Evolutionary conservation across 2,888 invertebrate species (phyloP).

Genomic region (Noctua janthe): DNA sequence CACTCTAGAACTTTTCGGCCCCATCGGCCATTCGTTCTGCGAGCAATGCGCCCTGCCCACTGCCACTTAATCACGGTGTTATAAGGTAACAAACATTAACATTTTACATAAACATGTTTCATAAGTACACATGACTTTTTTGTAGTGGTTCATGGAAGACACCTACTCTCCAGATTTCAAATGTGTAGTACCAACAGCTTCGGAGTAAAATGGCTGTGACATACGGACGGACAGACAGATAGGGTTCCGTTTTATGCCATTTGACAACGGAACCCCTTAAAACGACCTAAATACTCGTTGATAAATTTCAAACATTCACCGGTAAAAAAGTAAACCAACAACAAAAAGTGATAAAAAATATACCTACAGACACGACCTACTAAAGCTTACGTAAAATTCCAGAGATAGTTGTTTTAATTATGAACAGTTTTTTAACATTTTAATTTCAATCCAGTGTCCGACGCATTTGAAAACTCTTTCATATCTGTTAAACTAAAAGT

Average conservation of each 20-base stretch:
- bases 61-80: too few relatives aligned
- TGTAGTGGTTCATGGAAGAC: too few relatives aligned
- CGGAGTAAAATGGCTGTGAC: too few relatives aligned
- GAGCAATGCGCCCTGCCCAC: too few relatives aligned
- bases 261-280: not conserved
- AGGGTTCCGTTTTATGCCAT: not conserved
- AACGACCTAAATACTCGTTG: not conserved
- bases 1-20: too few relatives aligned
- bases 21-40: too few relatives aligned
- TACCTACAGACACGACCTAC: not conserved
- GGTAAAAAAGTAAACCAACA: not conserved
- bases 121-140: too few relatives aligned
- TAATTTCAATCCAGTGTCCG: slow-evolving; percentile 37
- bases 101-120: too few relatives aligned
- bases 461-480: slow-evolving; percentile 43
- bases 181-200: too few relatives aligned
- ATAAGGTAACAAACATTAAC: too few relatives aligned
- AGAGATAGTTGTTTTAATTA: slow-evolving; percentile 21
- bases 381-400: slow-evolving; percentile 29
- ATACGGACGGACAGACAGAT: too few relatives aligned
- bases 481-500: slow-evolving; percentile 44
- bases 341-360: slow-evolving; percentile 18
- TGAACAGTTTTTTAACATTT: slow-evolving; percentile 23
- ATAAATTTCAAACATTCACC: not conserved
- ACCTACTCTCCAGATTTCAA: too few relatives aligned